These are phyloP conservation scores for Notolepis coatsorum DNA, from an alignment of 2,797 vertebrate species.

Conservation along the genomic window DNA sequence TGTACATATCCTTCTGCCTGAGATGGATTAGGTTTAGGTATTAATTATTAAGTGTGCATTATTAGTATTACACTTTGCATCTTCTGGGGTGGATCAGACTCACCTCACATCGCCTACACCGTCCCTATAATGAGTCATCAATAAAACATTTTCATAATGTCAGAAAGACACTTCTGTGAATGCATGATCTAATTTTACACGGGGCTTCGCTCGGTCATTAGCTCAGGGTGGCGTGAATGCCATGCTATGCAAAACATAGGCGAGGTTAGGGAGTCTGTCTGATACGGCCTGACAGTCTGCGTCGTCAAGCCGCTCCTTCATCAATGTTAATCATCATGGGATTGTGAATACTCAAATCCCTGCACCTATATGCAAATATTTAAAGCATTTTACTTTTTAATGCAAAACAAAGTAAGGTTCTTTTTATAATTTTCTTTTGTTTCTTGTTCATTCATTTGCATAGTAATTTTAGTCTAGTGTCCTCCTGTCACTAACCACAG, in stretches of 20 bases:
- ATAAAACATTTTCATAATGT: conserved; percentile 88
- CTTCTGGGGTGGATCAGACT: conserved; percentile 78
- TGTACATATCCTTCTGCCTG: conserved; percentile 81
- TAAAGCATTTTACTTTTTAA: conserved; percentile 72
- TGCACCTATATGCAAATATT: conserved; percentile 75
- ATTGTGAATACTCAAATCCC: conserved; percentile 61
- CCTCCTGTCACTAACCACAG: conserved; percentile 43
- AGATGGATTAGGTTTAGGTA: conserved; percentile 83
- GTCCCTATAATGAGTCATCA: conserved; percentile 85
- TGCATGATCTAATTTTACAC: conserved; percentile 80
- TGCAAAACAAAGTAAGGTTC: conserved; percentile 43
- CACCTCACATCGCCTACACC: conserved; percentile 78
- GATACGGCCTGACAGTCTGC: conserved; percentile 76
- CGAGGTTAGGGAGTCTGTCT: conserved; percentile 64
- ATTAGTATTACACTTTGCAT: conserved; percentile 87
- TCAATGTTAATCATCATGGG: conserved; percentile 78
- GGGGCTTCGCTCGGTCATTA: conserved; percentile 77
- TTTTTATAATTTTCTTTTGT: conserved; percentile 73
- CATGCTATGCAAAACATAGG: conserved; percentile 65
- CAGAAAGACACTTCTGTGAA: conserved; percentile 78
- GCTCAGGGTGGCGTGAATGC: conserved; percentile 77
- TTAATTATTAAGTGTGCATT: conserved; percentile 85
- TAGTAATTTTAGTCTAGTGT: conserved; percentile 52
- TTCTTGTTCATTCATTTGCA: conserved; percentile 59
- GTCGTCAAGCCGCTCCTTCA: conserved; percentile 74